These are phyloP conservation scores for Melipona beecheii DNA, from an alignment of 2,888 invertebrate genomes.

Conservation along the genomic window DNA sequence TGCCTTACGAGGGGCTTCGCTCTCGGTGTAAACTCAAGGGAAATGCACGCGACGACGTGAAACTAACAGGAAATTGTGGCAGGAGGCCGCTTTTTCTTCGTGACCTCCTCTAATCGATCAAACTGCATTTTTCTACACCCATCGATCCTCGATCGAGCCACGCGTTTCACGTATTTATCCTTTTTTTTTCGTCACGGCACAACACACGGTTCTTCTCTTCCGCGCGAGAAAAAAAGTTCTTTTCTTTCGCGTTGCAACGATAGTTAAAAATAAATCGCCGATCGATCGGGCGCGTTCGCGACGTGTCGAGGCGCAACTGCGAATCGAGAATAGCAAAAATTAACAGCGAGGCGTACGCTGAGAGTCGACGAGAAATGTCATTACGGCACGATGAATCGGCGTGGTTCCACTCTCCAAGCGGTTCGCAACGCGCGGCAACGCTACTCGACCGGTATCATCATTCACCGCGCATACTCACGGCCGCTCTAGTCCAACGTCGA, in stretches of 20 bases:
- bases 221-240: background rate
- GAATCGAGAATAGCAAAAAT: background rate
- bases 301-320: background rate
- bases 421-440: slow-evolving; percentile 45
- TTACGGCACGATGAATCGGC: slow-evolving; percentile 40
- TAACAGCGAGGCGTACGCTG: slow-evolving; percentile 6
- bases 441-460: slow-evolving; percentile 52
- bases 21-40: slow-evolving; percentile 30
- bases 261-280: slow-evolving; percentile 38
- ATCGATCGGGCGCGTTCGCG: slow-evolving; percentile 20
- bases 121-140: slow-evolving; percentile 60
- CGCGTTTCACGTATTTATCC: slow-evolving; percentile 9
- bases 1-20: slow-evolving; percentile 37
- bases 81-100: slow-evolving; percentile 58
- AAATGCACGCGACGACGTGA: slow-evolving; percentile 37
- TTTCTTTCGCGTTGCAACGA: background rate
- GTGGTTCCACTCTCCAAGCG: slow-evolving; percentile 39
- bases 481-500: slow-evolving; percentile 44
- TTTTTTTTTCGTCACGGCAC: background rate
- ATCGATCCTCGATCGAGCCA: slow-evolving; percentile 33
- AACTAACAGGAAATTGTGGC: slow-evolving; percentile 54
- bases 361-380: slow-evolving; percentile 31
- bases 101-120: slow-evolving; percentile 46
- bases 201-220: background rate
- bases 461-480: slow-evolving; percentile 61